Percentiles rank a stretch among this genome's conserved stretches.
Evolutionary conservation across 1,140 invertebrate species (phyloP).

Genomic region (Drosophila sechellia): DNA sequence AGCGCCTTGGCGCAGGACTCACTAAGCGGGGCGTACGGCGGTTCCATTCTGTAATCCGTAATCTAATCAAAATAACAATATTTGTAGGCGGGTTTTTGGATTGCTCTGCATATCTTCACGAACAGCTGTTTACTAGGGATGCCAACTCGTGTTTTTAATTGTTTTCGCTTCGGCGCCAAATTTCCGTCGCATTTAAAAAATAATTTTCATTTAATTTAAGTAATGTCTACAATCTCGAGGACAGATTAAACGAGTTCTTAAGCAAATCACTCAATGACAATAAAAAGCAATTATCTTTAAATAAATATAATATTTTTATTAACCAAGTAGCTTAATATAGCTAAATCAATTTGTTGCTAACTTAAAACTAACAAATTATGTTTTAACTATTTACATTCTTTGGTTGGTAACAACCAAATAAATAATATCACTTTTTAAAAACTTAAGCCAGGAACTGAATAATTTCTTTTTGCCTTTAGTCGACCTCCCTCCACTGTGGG

Average conservation of each 20-base stretch:
- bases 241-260: neutral
- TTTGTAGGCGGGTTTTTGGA: slow-evolving; percentile 30
- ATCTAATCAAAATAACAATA: slow-evolving; percentile 25
- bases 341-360: slow-evolving; percentile 5
- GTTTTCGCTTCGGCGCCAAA: too few species aligned
- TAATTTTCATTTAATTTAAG: too few species aligned
- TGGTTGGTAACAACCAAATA: neutral
- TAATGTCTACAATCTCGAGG: too few species aligned
- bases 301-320: slow-evolving; percentile 3
- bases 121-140: slow-evolving; percentile 18
- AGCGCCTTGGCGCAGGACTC: slow-evolving; percentile 95
- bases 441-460: neutral
- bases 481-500: slow-evolving; percentile 69
- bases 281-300: neutral
- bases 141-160: slow-evolving; percentile 50
- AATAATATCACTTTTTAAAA: neutral
- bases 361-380: neutral
- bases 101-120: slow-evolving; percentile 7
- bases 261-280: too few species aligned
- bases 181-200: too few species aligned
- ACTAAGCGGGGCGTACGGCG: slow-evolving; percentile 88
- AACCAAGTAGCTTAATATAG: slow-evolving; percentile 1
- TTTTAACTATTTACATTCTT: neutral
- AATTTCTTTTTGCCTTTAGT: slow-evolving; percentile 41
- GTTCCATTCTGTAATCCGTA: slow-evolving; percentile 50